Conservation (phyloP, 2,113 vertebrate species). For the Hippocampus barbouri region DNA sequence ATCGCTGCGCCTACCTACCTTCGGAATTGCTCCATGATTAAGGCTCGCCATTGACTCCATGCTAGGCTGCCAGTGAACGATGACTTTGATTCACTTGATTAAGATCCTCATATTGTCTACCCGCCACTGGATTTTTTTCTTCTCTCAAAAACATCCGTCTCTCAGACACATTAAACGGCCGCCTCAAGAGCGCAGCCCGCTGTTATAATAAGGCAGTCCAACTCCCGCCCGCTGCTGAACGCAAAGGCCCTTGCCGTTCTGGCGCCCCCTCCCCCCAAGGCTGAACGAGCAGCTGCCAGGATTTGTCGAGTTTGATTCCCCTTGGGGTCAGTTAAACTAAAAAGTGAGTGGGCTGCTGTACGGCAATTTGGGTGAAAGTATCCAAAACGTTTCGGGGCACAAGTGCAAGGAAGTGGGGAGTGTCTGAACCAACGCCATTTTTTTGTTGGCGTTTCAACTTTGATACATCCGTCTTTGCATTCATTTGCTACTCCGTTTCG, state of each 20-base stretch:
- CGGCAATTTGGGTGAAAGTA: slow-evolving; percentile 50
- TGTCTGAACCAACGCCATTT: neutral
- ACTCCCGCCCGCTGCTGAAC: neutral
- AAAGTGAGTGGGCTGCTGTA: slow-evolving; percentile 37
- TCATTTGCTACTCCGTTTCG: neutral
- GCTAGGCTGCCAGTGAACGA: slow-evolving; percentile 18
- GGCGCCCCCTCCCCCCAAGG: neutral
- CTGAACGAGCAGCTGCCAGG: slow-evolving; percentile 32
- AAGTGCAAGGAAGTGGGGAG: slow-evolving; percentile 48
- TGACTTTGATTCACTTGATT: slow-evolving; percentile 18
- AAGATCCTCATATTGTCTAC: slow-evolving; percentile 16
- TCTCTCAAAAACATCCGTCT: slow-evolving; percentile 23
- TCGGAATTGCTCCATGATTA: slow-evolving; percentile 26
- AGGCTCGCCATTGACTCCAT: slow-evolving; percentile 34
- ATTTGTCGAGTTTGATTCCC: slow-evolving; percentile 46
- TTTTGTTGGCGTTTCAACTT: neutral
- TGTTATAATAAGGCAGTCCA: slow-evolving; percentile 33
- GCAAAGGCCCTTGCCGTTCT: neutral
- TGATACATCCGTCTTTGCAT: neutral
- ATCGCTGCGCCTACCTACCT: slow-evolving; percentile 29
- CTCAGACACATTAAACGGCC: slow-evolving; percentile 19
- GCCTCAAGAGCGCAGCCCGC: slow-evolving; percentile 6
- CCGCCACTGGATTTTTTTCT: neutral
- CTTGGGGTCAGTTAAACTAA: slow-evolving; percentile 43
- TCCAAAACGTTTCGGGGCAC: slow-evolving; percentile 10